Percentiles rank a stretch among this genome's conserved stretches.
Evolutionary conservation across 35 echinoderm and acorn worm species (phyloP).

Genomic region (Diadema setosum): DNA sequence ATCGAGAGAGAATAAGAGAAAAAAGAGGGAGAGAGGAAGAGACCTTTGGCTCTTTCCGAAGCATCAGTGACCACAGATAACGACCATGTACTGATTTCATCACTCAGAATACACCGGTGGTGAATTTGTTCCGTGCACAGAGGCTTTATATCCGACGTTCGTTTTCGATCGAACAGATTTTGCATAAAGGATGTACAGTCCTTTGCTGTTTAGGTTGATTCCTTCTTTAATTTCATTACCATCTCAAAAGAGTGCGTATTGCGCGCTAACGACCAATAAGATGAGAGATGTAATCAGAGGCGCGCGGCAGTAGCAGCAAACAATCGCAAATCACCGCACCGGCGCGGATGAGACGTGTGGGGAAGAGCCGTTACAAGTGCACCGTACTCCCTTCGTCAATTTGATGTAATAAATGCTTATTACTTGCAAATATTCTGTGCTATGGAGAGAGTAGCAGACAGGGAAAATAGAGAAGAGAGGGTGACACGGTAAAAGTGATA

Average conservation of each 20-base stretch:
- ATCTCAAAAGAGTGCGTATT: constrained; percentile 14
- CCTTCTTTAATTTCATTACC: constrained; percentile 26
- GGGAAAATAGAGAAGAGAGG: not conserved
- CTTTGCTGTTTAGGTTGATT: no score
- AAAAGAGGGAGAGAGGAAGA: no score
- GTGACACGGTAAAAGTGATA: not conserved
- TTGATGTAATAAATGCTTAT: constrained; percentile 31
- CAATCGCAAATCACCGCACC: not conserved
- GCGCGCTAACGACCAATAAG: constrained; percentile 15
- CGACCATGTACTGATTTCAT: no score
- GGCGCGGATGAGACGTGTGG: not conserved
- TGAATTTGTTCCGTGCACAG: no score
- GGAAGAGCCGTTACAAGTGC: not conserved
- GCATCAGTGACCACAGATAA: no score
- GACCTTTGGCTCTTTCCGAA: no score
- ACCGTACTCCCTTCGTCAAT: not conserved
- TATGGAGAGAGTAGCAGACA: not conserved
- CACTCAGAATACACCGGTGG: no score
- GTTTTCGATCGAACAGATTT: no score
- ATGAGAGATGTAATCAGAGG: not conserved
- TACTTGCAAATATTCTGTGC: not conserved
- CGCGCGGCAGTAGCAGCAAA: not conserved
- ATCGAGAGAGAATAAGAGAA: no score
- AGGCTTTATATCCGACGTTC: no score
- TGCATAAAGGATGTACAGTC: no score